Percentiles rank a stretch among this genome's conserved stretches.
These are phyloP conservation scores for Diploscapter pachys DNA, from an alignment of 1,140 invertebrate species.

Conservation along the genomic window DNA sequence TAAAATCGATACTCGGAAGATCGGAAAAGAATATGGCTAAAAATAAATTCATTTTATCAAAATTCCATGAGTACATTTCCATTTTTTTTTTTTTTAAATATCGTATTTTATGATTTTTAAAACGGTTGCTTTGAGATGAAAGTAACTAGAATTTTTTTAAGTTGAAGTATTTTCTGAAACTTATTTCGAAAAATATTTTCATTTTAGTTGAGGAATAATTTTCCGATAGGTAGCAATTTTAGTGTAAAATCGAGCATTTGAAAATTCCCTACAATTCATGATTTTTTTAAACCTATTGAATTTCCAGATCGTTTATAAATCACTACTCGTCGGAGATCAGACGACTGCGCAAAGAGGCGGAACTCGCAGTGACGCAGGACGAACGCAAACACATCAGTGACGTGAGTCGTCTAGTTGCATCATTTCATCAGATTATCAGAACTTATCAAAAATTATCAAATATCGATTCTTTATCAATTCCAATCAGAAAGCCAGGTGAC, in stretches of 20 bases:
- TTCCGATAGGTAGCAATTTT: not conserved
- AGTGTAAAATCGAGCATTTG: not conserved
- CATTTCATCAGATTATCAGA: not conserved
- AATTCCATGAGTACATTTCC: too few relatives aligned
- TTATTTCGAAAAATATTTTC: slow-evolving; percentile 1
- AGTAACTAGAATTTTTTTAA: too few relatives aligned
- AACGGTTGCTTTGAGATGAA: too few relatives aligned
- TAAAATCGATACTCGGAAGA: too few relatives aligned
- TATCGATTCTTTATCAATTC: not conserved
- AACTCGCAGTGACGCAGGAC: slow-evolving; percentile 7
- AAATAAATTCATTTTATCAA: too few relatives aligned
- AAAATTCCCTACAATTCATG: not conserved
- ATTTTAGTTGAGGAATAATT: too few relatives aligned
- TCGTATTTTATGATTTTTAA: too few relatives aligned
- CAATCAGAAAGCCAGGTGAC: not conserved
- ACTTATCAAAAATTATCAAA: not conserved
- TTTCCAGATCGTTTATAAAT: slow-evolving; percentile 30
- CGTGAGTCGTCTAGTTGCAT: slow-evolving; percentile 6
- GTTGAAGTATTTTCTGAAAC: too few relatives aligned
- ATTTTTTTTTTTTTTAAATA: too few relatives aligned
- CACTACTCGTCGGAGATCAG: slow-evolving; percentile 26
- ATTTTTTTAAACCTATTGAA: slow-evolving; percentile 1
- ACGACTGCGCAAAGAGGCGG: slow-evolving; percentile 9
- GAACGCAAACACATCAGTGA: slow-evolving; percentile 18
- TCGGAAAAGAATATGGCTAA: too few relatives aligned